phyloP scores from a whole-genome alignment of 2,888 invertebrate genomes.

The Kuschelorhynchus macadamiae region DNA sequence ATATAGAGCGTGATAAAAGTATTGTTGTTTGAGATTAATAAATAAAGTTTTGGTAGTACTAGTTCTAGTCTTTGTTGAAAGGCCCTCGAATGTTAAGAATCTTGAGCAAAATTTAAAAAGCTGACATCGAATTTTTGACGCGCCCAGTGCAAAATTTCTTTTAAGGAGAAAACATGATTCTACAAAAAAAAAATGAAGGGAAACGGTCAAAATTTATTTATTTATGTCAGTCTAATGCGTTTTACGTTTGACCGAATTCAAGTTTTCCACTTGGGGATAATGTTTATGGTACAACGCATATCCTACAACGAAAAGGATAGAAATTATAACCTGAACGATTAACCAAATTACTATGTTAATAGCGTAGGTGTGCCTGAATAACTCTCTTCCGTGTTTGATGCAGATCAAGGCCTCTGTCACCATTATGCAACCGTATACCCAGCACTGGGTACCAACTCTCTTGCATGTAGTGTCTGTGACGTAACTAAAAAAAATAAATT shows the following conservation, averaged over 20 bases:
- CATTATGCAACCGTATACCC: conserved; percentile 98
- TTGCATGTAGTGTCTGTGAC: conserved; percentile 97
- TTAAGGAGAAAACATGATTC: too few relatives aligned
- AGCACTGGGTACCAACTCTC: conserved; percentile 99
- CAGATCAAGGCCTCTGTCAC: conserved; percentile 95
- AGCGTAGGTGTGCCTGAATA: conserved; percentile 95
- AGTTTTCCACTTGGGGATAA: not conserved
- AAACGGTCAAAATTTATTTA: too few relatives aligned
- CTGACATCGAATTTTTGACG: too few relatives aligned
- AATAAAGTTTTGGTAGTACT: too few relatives aligned
- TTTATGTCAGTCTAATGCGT: too few relatives aligned
- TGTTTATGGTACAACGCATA: conserved; percentile 86
- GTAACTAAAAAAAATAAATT: conserved; percentile 79
- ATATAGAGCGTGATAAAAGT: too few relatives aligned
- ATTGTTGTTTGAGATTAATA: too few relatives aligned
- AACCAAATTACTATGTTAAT: conserved; percentile 94
- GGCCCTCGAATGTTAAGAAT: too few relatives aligned
- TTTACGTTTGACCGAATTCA: not conserved
- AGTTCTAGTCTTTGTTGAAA: too few relatives aligned
- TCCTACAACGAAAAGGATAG: conserved; percentile 90
- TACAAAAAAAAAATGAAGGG: too few relatives aligned
- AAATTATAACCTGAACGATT: conserved; percentile 88
- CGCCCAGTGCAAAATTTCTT: too few relatives aligned
- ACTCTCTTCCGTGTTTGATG: conserved; percentile 93
- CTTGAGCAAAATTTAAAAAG: too few relatives aligned